These are phyloP conservation scores for Manacus vitellinus DNA, from an alignment of 2,113 vertebrate genomes.

Conservation along the genomic window DNA sequence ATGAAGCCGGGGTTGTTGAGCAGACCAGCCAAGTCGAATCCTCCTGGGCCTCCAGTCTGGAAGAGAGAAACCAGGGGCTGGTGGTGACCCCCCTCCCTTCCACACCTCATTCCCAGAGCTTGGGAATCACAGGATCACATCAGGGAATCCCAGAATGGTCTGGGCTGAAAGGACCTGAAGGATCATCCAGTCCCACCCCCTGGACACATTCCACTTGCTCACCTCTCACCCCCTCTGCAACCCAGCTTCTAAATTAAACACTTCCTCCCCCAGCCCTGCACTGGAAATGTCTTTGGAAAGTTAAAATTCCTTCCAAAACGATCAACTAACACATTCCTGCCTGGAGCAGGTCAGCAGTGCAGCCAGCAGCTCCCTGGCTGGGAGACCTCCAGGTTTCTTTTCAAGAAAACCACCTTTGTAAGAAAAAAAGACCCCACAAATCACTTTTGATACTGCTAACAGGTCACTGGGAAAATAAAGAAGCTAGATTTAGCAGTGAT, in stretches of 20 bases:
- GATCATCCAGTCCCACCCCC: not conserved
- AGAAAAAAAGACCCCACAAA: not conserved
- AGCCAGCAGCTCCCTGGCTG: not conserved
- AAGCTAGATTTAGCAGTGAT: not conserved
- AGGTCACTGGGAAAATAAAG: not conserved
- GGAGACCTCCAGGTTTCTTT: not conserved
- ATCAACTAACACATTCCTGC: not conserved
- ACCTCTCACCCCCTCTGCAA: too few relatives aligned
- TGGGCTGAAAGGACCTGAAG: not conserved
- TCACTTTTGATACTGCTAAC: not conserved
- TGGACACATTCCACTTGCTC: not conserved
- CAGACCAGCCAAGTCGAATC: slow-evolving; percentile 89
- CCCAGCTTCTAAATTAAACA: not conserved
- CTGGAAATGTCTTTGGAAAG: not conserved
- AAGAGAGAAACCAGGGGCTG: not conserved
- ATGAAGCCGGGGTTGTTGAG: slow-evolving; percentile 95
- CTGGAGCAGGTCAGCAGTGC: accelerated
- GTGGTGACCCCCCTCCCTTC: not conserved
- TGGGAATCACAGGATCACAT: not conserved
- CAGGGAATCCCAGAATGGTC: too few relatives aligned
- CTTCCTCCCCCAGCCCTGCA: not conserved
- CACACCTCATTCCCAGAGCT: accelerated
- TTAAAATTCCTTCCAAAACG: not conserved
- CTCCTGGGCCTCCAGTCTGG: slow-evolving; percentile 85
- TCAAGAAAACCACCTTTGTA: not conserved